Conservation (phyloP, 23 tunicate genomes). For the Trididemnum nubilum region DNA sequence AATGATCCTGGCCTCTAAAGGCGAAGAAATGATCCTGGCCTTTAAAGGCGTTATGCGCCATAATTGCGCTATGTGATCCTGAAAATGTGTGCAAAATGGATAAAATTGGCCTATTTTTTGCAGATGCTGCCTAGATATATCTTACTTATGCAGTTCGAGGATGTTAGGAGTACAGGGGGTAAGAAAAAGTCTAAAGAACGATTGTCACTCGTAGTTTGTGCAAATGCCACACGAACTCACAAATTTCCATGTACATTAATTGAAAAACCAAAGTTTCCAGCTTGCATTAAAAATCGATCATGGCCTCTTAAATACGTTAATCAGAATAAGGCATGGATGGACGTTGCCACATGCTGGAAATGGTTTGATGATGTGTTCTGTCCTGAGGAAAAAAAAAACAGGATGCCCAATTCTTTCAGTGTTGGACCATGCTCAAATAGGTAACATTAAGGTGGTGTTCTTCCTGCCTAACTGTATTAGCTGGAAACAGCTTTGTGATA, state of each 20-base stretch:
- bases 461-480: constrained; percentile 41
- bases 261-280: constrained; percentile 38
- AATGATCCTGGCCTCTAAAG: constrained; percentile 27
- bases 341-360: constrained; percentile 48
- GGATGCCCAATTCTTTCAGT: constrained; percentile 39
- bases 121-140: constrained; percentile 52
- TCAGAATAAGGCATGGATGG: constrained; percentile 50
- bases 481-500: constrained; percentile 48
- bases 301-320: constrained; percentile 29
- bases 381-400: constrained; percentile 47
- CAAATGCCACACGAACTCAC: constrained; percentile 57
- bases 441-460: constrained; percentile 24
- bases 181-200: constrained; percentile 31
- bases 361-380: constrained; percentile 44
- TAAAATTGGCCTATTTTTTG: constrained; percentile 61
- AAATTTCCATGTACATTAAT: constrained; percentile 42
- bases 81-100: constrained; percentile 64
- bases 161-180: constrained; percentile 47
- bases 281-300: constrained; percentile 38
- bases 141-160: constrained; percentile 23
- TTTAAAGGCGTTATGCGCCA: constrained; percentile 10
- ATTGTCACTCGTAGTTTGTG: constrained; percentile 36
- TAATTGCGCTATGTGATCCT: constrained; percentile 44
- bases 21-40: too few species aligned
- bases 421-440: constrained; percentile 37